Percentiles rank a stretch among this genome's conserved stretches.
Evolutionary conservation across 2,113 vertebrate species (phyloP).

Genomic region (Eulemur rufifrons): DNA sequence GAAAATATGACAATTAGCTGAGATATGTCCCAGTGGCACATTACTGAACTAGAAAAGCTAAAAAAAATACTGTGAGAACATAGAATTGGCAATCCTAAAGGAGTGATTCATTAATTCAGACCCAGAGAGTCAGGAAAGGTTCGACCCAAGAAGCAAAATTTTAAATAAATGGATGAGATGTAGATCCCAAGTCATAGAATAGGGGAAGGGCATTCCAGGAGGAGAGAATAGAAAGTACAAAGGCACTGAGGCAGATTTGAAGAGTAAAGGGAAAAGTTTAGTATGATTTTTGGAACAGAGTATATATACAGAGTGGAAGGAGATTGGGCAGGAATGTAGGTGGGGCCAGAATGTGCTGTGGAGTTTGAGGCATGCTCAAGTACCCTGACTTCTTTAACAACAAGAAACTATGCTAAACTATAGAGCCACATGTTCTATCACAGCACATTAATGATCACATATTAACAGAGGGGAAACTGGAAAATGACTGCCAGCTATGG

Average conservation of each 20-base stretch:
- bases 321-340: not conserved
- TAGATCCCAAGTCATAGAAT: not conserved
- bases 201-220: not conserved
- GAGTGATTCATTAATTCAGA: not conserved
- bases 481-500: not conserved
- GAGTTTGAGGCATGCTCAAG: not conserved
- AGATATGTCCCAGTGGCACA: not conserved
- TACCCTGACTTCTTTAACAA: not conserved
- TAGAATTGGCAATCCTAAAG: not conserved
- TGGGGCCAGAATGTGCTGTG: not conserved
- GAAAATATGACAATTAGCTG: not conserved
- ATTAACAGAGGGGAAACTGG: constrained; percentile 17
- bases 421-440: constrained; percentile 7
- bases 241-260: not conserved
- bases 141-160: not conserved
- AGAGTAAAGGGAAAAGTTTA: not conserved
- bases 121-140: not conserved
- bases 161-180: not conserved
- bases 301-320: not conserved
- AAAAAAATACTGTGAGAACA: not conserved
- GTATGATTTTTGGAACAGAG: not conserved
- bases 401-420: not conserved
- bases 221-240: not conserved
- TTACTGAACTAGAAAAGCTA: not conserved
- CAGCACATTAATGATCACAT: not conserved